Evolutionary conservation across 2,113 vertebrate species (phyloP).

Genomic region (Sceloporus tristichus): DNA sequence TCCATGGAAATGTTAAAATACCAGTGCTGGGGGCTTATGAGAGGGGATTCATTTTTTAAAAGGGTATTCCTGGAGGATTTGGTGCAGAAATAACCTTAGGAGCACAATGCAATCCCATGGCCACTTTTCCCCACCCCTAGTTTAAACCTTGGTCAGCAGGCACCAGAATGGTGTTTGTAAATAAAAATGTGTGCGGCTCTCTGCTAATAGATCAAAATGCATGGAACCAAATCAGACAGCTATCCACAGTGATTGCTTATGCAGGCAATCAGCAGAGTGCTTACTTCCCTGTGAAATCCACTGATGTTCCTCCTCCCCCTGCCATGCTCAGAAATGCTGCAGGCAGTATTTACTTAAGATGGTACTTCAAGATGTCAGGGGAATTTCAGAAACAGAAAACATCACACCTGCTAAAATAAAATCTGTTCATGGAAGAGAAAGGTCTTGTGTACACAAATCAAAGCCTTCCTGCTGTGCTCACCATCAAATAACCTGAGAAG

Average conservation of each 20-base stretch:
- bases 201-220: not conserved
- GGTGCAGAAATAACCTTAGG: too few relatives aligned
- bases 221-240: not conserved
- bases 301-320: not conserved
- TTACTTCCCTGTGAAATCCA: not conserved
- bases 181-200: not conserved
- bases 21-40: too few relatives aligned
- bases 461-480: not conserved
- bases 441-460: not conserved
- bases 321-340: not conserved
- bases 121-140: too few relatives aligned
- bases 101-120: too few relatives aligned
- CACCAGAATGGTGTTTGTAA: not conserved
- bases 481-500: not conserved
- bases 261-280: not conserved
- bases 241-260: not conserved
- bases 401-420: constrained; percentile 11
- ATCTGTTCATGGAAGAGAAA: not conserved
- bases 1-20: too few relatives aligned
- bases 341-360: constrained; percentile 4
- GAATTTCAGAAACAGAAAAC: constrained; percentile 9
- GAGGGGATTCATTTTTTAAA: too few relatives aligned
- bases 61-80: too few relatives aligned
- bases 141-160: not conserved
- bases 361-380: not conserved